phyloP scores from a whole-genome alignment of 2,888 invertebrate genomes.

The Pristionchus mayeri region DNA sequence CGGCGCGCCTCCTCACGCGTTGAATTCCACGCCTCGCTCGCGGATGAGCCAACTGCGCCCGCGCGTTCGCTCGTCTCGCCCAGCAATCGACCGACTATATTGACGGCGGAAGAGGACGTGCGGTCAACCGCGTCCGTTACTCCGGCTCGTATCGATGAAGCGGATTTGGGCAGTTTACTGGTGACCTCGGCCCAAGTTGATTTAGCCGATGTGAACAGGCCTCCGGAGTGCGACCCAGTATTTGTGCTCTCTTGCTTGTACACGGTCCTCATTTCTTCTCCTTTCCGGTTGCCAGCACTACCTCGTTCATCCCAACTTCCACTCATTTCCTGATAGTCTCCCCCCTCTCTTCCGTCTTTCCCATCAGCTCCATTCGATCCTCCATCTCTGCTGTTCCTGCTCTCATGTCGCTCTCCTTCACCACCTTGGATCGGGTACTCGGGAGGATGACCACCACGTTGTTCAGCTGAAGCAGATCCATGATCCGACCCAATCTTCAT shows the following conservation, averaged over 20 bases:
- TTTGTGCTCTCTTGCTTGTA: no score
- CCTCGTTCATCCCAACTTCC: not conserved
- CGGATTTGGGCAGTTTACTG: not conserved
- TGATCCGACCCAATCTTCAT: no score
- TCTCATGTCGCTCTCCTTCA: not conserved
- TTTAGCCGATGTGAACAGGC: no score
- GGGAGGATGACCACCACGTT: no score
- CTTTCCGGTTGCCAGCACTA: not conserved
- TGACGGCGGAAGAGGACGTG: not conserved
- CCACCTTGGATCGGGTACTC: no score
- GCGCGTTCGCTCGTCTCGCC: constrained; percentile 3
- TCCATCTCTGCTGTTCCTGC: not conserved
- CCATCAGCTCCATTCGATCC: not conserved
- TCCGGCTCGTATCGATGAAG: not conserved
- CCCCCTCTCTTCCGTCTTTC: no score
- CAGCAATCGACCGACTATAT: not conserved
- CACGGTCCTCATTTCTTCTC: not conserved
- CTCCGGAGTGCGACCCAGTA: no score
- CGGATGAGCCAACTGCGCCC: not conserved
- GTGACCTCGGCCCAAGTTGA: constrained; percentile 28
- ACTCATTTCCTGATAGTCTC: not conserved
- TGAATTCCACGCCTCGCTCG: not conserved
- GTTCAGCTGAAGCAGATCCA: no score
- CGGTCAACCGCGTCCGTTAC: not conserved
- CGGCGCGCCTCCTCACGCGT: not conserved